These are phyloP conservation scores for Acleris cristana DNA, from an alignment of 2,888 invertebrate genomes.

Conservation along the genomic window DNA sequence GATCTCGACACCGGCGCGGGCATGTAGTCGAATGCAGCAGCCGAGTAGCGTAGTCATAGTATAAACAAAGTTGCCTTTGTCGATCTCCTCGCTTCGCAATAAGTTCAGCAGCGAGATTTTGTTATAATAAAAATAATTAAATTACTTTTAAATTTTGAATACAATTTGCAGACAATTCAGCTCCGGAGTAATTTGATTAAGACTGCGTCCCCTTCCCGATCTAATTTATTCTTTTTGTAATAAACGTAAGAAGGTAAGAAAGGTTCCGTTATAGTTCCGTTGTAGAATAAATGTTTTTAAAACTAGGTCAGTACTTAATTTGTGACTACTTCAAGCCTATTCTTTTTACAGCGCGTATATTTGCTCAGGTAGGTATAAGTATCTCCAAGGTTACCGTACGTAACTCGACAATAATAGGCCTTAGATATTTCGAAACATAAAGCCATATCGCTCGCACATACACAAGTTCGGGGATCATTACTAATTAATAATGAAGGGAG, in stretches of 20 bases:
- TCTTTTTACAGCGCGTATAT: conserved; percentile 5
- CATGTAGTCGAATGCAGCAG: conserved; percentile 28
- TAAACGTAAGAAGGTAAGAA: conserved; percentile 1
- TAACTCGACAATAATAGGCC: too few species aligned
- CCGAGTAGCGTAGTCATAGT: conserved; percentile 21
- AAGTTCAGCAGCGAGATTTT: neutral
- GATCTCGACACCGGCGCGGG: conserved; percentile 30
- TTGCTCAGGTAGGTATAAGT: neutral
- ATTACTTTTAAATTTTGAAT: conserved; percentile 15
- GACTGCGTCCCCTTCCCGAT: conserved; percentile 14
- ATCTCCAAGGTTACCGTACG: neutral
- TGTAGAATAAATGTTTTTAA: conserved; percentile 22
- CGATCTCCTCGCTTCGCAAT: conserved; percentile 1
- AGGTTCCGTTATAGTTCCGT: conserved; percentile 27
- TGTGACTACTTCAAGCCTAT: neutral
- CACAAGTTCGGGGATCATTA: neutral
- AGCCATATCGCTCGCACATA: too few species aligned
- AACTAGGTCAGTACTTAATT: conserved; percentile 21
- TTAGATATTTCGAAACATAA: too few species aligned
- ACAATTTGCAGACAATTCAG: conserved; percentile 10
- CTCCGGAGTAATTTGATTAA: conserved; percentile 17
- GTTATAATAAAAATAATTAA: neutral
- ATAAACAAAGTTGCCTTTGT: conserved; percentile 21
- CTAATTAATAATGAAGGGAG: conserved; percentile 1
- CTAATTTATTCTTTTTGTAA: conserved; percentile 12